A percentile compares a stretch with the other conserved stretches of the same genome.
Evolutionary conservation across 2,888 invertebrate genomes (phyloP).

Genomic region (Parnassius orleans): DNA sequence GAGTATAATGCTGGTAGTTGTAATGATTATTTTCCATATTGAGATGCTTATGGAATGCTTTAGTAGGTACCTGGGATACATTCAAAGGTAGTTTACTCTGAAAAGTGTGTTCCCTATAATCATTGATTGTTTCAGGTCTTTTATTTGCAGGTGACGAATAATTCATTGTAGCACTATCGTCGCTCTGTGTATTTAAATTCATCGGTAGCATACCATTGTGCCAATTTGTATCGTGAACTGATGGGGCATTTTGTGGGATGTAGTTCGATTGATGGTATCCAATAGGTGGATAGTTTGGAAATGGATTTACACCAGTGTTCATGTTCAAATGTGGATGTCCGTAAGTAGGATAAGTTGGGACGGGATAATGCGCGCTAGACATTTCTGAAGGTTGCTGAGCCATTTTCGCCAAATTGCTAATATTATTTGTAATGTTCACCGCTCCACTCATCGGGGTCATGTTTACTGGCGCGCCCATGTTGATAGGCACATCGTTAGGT

Average conservation of each 20-base stretch:
- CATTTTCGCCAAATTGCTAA: slow-evolving; percentile 57
- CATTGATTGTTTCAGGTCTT: slow-evolving; percentile 27
- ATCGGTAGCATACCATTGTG: slow-evolving; percentile 54
- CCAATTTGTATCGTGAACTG: slow-evolving; percentile 42
- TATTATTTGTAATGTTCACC: slow-evolving; percentile 51
- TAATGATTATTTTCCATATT: slow-evolving; percentile 30
- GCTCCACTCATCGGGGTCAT: slow-evolving; percentile 49
- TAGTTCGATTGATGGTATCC: slow-evolving; percentile 45
- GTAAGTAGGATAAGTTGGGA: slow-evolving; percentile 51
- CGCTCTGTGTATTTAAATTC: slow-evolving; percentile 51
- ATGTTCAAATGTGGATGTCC: slow-evolving; percentile 45
- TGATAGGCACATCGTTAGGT: slow-evolving; percentile 57
- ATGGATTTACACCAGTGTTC: slow-evolving; percentile 46
- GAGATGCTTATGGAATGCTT: slow-evolving; percentile 44
- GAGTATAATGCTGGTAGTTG: slow-evolving; percentile 17
- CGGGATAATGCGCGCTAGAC: slow-evolving; percentile 44
- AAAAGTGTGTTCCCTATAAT: slow-evolving; percentile 30
- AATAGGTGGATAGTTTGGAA: slow-evolving; percentile 49
- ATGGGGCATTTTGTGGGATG: slow-evolving; percentile 39
- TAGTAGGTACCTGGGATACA: slow-evolving; percentile 53
- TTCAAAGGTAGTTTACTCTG: slow-evolving; percentile 42
- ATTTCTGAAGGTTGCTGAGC: slow-evolving; percentile 45
- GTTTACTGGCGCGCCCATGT: slow-evolving; percentile 54
- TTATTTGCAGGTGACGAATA: slow-evolving; percentile 18
- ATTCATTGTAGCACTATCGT: slow-evolving; percentile 31